Conservation (phyloP, 2,113 vertebrate genomes). For the Alaudala cheleensis region DNA sequence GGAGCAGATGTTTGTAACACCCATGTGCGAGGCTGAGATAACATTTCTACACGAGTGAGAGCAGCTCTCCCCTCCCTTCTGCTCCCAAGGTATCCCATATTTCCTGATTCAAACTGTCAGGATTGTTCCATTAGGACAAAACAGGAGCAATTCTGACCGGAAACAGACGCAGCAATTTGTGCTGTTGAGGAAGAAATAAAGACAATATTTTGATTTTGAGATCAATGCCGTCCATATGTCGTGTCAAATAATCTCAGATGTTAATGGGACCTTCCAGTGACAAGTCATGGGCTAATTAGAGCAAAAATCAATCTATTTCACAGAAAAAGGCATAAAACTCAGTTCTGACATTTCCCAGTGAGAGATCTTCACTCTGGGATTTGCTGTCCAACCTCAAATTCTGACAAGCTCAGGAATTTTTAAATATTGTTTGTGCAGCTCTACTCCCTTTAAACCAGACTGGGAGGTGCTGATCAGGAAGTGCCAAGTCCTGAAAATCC, state of each 20-base stretch:
- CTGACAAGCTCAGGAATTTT: neutral
- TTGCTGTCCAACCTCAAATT: neutral
- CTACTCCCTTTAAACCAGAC: neutral
- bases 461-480: neutral
- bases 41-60: neutral
- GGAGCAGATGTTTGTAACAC: slow-evolving; percentile 44
- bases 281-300: neutral
- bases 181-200: neutral
- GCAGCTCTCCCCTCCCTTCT: neutral
- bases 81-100: neutral
- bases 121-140: neutral
- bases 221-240: neutral
- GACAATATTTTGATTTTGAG: neutral
- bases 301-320: neutral
- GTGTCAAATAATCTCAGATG: neutral
- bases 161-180: neutral
- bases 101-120: neutral
- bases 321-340: neutral
- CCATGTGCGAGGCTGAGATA: neutral
- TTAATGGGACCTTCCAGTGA: neutral
- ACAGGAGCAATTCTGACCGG: neutral
- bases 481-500: neutral
- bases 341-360: neutral
- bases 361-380: neutral
- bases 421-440: fast-evolving